A percentile compares a stretch with the other conserved stretches of the same genome.
phyloP scores from a whole-genome alignment of 2,797 vertebrate species.

The Liasis olivaceus region DNA sequence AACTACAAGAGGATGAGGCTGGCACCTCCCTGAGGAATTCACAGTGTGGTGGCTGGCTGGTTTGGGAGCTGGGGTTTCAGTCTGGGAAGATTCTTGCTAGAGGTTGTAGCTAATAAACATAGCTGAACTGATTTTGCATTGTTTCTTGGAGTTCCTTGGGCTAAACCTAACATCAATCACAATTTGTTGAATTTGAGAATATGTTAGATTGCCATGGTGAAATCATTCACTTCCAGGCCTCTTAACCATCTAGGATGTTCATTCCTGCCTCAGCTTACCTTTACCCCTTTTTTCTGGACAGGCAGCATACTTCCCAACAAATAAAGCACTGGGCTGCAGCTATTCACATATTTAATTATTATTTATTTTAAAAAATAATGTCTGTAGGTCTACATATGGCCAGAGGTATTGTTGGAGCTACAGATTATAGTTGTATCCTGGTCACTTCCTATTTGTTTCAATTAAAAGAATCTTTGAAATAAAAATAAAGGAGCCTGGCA shows the following conservation, averaged over 20 bases:
- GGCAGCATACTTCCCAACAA: not conserved
- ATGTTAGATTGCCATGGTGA: not conserved
- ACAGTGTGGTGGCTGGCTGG: too few species aligned
- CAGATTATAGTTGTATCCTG: not conserved
- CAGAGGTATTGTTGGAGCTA: not conserved
- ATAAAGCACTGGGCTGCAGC: not conserved
- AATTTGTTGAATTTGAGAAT: too few species aligned
- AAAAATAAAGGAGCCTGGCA: not conserved
- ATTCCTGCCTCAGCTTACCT: not conserved
- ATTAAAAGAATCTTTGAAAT: not conserved
- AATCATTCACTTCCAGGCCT: not conserved
- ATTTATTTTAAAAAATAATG: not conserved
- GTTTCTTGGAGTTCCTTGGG: too few species aligned
- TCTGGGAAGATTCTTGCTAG: too few species aligned
- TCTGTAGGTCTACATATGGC: not conserved
- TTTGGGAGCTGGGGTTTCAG: too few species aligned
- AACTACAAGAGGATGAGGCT: too few species aligned
- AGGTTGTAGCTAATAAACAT: too few species aligned
- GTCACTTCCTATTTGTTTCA: not conserved
- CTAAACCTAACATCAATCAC: too few species aligned
- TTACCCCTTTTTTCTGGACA: not conserved
- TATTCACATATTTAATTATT: not conserved
- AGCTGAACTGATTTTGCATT: too few species aligned
- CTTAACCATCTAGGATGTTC: not conserved
- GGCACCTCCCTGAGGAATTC: too few species aligned